Evolutionary conservation across 2,797 vertebrate genomes (phyloP).

Genomic region (Eidolon dupreanum): DNA sequence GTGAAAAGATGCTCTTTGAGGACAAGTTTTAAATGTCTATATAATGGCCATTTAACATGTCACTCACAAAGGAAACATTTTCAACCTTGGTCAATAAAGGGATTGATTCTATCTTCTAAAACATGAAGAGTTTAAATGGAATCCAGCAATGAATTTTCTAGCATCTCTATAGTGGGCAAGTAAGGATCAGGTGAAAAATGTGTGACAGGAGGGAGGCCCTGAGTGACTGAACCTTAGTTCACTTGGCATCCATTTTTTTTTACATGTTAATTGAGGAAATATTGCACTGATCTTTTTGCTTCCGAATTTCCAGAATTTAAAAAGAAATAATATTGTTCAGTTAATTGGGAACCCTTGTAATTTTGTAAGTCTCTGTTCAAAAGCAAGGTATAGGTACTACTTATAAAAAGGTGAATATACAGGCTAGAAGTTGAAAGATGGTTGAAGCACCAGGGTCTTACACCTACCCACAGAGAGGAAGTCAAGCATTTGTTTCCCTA

Average conservation of each 20-base stretch:
- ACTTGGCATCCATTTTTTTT: not conserved
- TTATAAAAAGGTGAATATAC: not conserved
- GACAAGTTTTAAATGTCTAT: not conserved
- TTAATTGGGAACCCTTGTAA: not conserved
- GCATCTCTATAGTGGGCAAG: not conserved
- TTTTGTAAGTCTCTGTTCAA: not conserved
- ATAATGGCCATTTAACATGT: not conserved
- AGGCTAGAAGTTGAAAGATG: not conserved
- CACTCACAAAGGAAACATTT: not conserved
- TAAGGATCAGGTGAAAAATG: not conserved
- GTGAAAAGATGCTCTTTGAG: not conserved
- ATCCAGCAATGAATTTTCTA: not conserved
- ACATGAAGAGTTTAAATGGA: not conserved
- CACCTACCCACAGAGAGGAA: constrained; percentile 48
- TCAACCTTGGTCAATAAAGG: not conserved
- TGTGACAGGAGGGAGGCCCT: not conserved
- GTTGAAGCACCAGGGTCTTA: constrained; percentile 12
- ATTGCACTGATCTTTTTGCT: not conserved
- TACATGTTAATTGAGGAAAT: not conserved
- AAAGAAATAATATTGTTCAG: not conserved
- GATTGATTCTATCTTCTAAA: not conserved
- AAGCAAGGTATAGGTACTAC: not conserved
- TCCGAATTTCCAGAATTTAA: not conserved
- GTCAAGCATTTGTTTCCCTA: constrained; percentile 61
- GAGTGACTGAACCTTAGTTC: not conserved